These are phyloP conservation scores for Progne subis DNA, from an alignment of 2,113 vertebrate genomes.

Conservation along the genomic window DNA sequence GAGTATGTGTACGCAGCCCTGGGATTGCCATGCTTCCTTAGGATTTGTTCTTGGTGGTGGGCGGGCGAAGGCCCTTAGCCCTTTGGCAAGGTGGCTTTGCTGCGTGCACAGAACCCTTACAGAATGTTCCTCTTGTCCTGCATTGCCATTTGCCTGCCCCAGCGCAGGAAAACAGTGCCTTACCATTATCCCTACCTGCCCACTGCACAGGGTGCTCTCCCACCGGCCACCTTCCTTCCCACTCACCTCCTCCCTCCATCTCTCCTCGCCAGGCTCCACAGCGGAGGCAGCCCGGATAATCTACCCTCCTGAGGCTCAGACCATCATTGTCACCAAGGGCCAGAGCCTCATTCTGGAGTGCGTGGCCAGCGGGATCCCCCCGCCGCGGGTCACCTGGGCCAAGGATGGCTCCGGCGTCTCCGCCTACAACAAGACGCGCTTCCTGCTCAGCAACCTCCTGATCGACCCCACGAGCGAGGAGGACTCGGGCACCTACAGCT, in stretches of 20 bases:
- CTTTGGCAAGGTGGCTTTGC: neutral
- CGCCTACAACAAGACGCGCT: slow-evolving; percentile 89
- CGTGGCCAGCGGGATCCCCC: slow-evolving; percentile 92
- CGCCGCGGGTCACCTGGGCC: slow-evolving; percentile 90
- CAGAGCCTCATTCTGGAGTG: slow-evolving; percentile 96
- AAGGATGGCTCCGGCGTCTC: slow-evolving; percentile 86
- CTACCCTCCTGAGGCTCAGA: slow-evolving; percentile 89
- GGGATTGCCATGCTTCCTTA: neutral
- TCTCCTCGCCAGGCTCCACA: slow-evolving; percentile 81
- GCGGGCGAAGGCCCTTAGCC: neutral
- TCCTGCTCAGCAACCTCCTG: slow-evolving; percentile 93
- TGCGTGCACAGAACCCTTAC: neutral
- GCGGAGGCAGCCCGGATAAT: slow-evolving; percentile 93
- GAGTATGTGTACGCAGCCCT: neutral
- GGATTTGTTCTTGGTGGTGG: neutral
- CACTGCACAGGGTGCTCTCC: neutral
- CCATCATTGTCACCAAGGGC: slow-evolving; percentile 94
- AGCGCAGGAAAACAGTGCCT: neutral
- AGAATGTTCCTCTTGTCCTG: neutral
- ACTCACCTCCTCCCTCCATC: neutral
- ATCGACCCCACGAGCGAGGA: slow-evolving; percentile 87
- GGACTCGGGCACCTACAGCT: slow-evolving; percentile 91
- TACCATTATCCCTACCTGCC: neutral
- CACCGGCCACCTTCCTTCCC: neutral
- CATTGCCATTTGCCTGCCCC: neutral